Evolutionary conservation across 30 jellyfish, hydroid and myxozoan species (phyloP), one percentile per base, ranked within the genome.

Genomic region (Chironex yamaguchii): DNA sequence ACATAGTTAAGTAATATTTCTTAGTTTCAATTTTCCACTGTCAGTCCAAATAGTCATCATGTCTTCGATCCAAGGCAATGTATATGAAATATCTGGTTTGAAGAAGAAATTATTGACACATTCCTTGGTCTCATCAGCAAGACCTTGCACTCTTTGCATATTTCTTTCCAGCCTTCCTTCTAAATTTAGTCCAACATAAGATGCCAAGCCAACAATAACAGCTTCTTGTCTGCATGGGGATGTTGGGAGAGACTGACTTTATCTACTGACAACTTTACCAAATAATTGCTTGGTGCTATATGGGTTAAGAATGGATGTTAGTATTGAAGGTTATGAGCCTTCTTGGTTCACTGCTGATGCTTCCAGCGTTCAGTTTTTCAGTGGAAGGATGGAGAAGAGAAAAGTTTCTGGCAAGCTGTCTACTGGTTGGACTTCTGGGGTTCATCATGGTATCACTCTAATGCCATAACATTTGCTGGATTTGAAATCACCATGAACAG

Each of bases 61-160:
- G 58, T 80, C 91, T 65, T 64, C 36, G 20, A 58, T 64, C 67
- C 89, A 73, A 42, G 91, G 91, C 78, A 80, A 62, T 65, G 91
- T 67, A 32, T 80, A 80, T 26, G 81, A 69, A 22, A 62, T 80
- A 49, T 64, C 91, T 62, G 91, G 71, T 29, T 89, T 80, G 91
- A 27, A 80, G 58, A 25, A 80, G 86, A 80, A 80, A 0, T 74
- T 23, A 82, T 74, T 42, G 17, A 74, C 52, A 42, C 81, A 42
- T 23, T 74, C 87, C 84, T 70, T 74, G 87, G 79, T 49, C 58
- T 28, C 81, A 52, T 74, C 86, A 74, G 81, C 11, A 49, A 42
- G 87, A 9, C 49, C 81, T 28, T 52, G 79, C 52, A 52, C 12
- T 31, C 62, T 74, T 74, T 48, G 80, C 12, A 74, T 74, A 49